phyloP scores from a whole-genome alignment of 2,888 invertebrate genomes.

The Agapetus fuscipes region DNA sequence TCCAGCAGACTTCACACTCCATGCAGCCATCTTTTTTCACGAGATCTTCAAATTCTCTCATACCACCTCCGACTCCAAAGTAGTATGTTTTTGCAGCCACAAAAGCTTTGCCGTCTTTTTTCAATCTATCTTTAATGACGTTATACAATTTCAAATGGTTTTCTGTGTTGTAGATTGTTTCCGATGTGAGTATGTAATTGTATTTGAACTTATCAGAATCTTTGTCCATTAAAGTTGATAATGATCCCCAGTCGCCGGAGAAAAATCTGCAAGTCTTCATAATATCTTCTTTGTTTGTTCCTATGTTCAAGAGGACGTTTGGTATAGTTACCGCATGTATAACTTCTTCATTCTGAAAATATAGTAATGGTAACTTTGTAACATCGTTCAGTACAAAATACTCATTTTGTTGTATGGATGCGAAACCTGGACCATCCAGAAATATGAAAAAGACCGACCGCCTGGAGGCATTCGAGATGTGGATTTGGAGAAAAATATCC shows the following conservation, averaged over 20 bases:
- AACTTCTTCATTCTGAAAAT: slow-evolving; percentile 85
- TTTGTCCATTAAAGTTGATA: slow-evolving; percentile 33
- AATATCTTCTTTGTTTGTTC: slow-evolving; percentile 31
- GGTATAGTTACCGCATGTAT: slow-evolving; percentile 70
- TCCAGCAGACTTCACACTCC: slow-evolving; percentile 51
- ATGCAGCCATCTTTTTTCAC: slow-evolving; percentile 48
- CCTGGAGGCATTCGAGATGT: too few relatives aligned
- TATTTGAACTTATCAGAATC: slow-evolving; percentile 45
- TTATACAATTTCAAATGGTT: slow-evolving; percentile 69
- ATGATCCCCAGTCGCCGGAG: slow-evolving; percentile 68
- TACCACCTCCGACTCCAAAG: slow-evolving; percentile 91
- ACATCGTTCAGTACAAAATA: too few relatives aligned
- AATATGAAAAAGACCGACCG: too few relatives aligned
- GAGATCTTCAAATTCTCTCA: slow-evolving; percentile 61
- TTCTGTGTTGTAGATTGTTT: slow-evolving; percentile 81
- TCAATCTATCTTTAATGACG: slow-evolving; percentile 54
- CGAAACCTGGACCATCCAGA: too few relatives aligned
- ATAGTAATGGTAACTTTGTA: too few relatives aligned
- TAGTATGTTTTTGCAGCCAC: slow-evolving; percentile 88
- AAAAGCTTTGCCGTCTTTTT: slow-evolving; percentile 51
- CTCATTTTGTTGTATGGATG: too few relatives aligned
- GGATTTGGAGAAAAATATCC: too few relatives aligned
- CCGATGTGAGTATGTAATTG: slow-evolving; percentile 82
- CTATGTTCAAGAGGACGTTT: slow-evolving; percentile 62
- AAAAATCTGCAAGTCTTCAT: slow-evolving; percentile 46